Conservation (phyloP, 2,113 vertebrate genomes). For the Spheniscus mendiculus region DNA sequence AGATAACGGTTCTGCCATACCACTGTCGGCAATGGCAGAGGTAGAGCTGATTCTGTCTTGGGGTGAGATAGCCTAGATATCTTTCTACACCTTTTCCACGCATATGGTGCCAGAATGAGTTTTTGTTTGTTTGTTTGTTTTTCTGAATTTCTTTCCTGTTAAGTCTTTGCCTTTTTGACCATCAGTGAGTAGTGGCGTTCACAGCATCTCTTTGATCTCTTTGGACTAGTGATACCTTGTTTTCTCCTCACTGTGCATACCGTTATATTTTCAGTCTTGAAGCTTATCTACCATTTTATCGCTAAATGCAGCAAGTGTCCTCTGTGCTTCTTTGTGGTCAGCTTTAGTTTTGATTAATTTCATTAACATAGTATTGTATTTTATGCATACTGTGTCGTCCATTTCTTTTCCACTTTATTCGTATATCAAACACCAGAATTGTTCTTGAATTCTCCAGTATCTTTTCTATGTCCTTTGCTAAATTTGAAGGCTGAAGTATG, state of each 20-base stretch:
- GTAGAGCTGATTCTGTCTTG: not conserved
- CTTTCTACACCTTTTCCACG: not conserved
- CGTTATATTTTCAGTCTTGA: not conserved
- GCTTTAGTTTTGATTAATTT: not conserved
- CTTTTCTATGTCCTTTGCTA: not conserved
- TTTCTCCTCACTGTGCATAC: not conserved
- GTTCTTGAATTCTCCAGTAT: not conserved
- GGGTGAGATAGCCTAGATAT: not conserved
- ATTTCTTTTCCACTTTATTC: not conserved
- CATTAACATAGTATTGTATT: not conserved
- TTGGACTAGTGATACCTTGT: not conserved
- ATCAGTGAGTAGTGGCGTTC: not conserved
- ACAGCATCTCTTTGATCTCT: not conserved
- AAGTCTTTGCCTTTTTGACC: not conserved
- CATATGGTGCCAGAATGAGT: not conserved
- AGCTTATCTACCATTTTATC: not conserved
- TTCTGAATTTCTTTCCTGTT: not conserved
- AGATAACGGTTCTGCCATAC: accelerated
- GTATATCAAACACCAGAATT: not conserved
- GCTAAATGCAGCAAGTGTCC: not conserved
- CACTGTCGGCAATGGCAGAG: not conserved
- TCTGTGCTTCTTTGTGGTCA: not conserved
- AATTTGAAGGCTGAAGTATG: not conserved
- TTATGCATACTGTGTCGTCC: not conserved
- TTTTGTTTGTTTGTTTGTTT: not conserved